Percentiles rank a stretch among this genome's conserved stretches.
Evolutionary conservation across 2,797 vertebrate genomes (phyloP).

Genomic region (Acipenser ruthenus): DNA sequence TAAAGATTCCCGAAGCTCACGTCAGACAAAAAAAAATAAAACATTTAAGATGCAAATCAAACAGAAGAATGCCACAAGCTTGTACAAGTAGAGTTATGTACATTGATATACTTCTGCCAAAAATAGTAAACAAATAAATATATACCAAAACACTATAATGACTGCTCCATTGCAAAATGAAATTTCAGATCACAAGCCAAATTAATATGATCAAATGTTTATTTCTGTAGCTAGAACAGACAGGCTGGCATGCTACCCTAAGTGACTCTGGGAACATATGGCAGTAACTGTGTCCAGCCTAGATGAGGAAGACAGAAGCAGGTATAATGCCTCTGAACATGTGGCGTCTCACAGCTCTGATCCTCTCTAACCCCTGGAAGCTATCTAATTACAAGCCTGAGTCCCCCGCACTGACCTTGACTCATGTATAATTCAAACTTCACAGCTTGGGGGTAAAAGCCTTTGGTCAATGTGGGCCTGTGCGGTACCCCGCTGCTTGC

Average conservation of each 20-base stretch:
- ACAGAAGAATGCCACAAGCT: too few species aligned
- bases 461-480: slow-evolving; percentile 9
- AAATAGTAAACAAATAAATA: too few species aligned
- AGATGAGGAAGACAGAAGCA: slow-evolving; percentile 16
- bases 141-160: too few species aligned
- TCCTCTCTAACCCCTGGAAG: slow-evolving; percentile 19
- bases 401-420: slow-evolving; percentile 17
- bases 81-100: too few species aligned
- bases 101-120: too few species aligned
- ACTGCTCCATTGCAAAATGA: too few species aligned
- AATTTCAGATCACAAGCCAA: too few species aligned
- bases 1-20: too few species aligned
- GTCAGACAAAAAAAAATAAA: too few species aligned
- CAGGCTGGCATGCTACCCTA: slow-evolving; percentile 12
- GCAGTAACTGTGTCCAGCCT: neutral
- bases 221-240: neutral
- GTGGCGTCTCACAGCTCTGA: slow-evolving; percentile 31
- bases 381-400: slow-evolving; percentile 26
- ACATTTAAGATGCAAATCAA: too few species aligned
- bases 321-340: slow-evolving; percentile 30
- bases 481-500: slow-evolving; percentile 1
- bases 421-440: slow-evolving; percentile 20
- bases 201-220: neutral
- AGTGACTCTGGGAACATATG: slow-evolving; percentile 24
- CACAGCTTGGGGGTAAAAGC: slow-evolving; percentile 2